phyloP scores from a whole-genome alignment of 1,140 invertebrate genomes.

The Trichoplusia ni region DNA sequence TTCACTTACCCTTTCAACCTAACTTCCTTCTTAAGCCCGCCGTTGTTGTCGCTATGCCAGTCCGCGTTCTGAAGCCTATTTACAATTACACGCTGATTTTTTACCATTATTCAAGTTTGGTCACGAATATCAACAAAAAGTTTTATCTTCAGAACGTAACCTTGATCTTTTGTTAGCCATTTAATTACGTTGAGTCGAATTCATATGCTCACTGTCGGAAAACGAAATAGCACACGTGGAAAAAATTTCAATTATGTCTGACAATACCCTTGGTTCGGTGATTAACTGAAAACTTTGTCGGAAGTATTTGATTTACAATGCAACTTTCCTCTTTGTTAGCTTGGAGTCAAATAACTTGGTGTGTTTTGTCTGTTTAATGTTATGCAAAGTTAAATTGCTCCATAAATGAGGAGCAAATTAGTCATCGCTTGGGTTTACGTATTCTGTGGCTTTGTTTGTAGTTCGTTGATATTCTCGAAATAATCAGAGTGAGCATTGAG shows the following conservation, averaged over 20 bases:
- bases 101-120: constrained; percentile 62
- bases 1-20: constrained; percentile 27
- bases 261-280: constrained; percentile 7
- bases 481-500: too few species aligned
- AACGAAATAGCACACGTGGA: constrained; percentile 20
- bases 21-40: neutral
- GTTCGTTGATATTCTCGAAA: too few species aligned
- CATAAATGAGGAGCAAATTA: constrained; percentile 1
- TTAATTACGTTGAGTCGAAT: constrained; percentile 61
- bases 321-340: constrained; percentile 19
- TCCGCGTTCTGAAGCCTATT: constrained; percentile 61
- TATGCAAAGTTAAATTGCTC: constrained; percentile 1
- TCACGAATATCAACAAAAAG: constrained; percentile 75
- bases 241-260: constrained; percentile 22
- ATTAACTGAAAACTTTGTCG: neutral
- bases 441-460: neutral
- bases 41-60: constrained; percentile 31
- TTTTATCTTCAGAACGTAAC: constrained; percentile 65
- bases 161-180: constrained; percentile 74
- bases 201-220: constrained; percentile 29
- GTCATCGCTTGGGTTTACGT: neutral
- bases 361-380: neutral
- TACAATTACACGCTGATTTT: constrained; percentile 74
- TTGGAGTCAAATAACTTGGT: constrained; percentile 37
- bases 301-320: neutral